Evolutionary conservation across 2,888 invertebrate species (phyloP).

Genomic region (Elegia similella): DNA sequence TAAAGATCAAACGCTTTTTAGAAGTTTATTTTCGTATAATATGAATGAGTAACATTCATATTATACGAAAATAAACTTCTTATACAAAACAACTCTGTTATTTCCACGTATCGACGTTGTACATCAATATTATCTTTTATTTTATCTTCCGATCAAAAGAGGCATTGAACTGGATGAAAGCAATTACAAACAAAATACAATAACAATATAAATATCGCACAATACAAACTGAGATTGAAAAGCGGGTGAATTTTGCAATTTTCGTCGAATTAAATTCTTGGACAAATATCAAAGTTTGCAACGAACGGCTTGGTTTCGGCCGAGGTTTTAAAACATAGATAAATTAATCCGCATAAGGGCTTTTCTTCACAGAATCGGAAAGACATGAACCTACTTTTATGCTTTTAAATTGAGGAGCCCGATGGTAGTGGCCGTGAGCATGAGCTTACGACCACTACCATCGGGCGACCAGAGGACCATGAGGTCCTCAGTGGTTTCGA

Average conservation of each 20-base stretch:
- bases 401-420: no score
- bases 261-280: constrained; percentile 14
- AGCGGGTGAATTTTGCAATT: constrained; percentile 3
- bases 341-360: constrained; percentile 6
- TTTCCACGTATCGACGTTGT: neutral
- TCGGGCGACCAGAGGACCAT: no score
- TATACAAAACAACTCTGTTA: neutral
- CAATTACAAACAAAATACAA: constrained; percentile 6
- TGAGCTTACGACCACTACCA: no score
- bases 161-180: neutral
- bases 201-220: constrained; percentile 1
- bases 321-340: neutral
- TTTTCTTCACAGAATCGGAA: neutral
- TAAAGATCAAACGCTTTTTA: no score
- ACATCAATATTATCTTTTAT: neutral
- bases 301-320: constrained; percentile 12
- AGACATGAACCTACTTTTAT: no score
- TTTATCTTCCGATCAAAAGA: constrained; percentile 11
- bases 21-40: no score
- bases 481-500: no score
- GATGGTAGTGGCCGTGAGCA: no score
- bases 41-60: no score
- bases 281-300: constrained; percentile 9
- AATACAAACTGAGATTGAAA: neutral
- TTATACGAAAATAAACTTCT: neutral